phyloP scores from a whole-genome alignment of 2,888 invertebrate species.

The Erebia palarica region DNA sequence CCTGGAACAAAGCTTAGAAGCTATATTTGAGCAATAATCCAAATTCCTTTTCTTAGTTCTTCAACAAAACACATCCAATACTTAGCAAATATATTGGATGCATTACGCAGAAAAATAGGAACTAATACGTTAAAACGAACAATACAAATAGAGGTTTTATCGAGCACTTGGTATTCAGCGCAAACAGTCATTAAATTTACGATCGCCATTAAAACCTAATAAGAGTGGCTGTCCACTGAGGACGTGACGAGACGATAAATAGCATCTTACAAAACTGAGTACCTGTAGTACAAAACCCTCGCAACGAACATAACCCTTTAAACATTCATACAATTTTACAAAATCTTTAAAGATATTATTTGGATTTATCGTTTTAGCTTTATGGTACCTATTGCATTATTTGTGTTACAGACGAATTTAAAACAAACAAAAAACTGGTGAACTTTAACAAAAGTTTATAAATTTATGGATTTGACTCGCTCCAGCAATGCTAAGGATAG shows the following conservation, averaged over 20 bases:
- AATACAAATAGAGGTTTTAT: slow-evolving; percentile 12
- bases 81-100: background rate
- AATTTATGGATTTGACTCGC: too few relatives aligned
- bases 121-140: background rate
- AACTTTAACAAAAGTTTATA: too few relatives aligned
- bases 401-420: too few relatives aligned
- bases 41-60: too few relatives aligned
- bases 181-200: slow-evolving; percentile 34
- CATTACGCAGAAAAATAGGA: background rate
- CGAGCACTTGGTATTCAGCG: slow-evolving; percentile 27
- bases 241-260: slow-evolving; percentile 15
- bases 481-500: too few relatives aligned
- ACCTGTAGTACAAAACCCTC: background rate
- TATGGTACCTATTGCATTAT: too few relatives aligned
- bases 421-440: too few relatives aligned
- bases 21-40: too few relatives aligned
- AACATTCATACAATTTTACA: background rate
- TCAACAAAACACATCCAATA: too few relatives aligned
- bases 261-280: background rate
- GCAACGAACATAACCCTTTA: background rate
- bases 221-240: slow-evolving; percentile 30
- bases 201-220: slow-evolving; percentile 37
- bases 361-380: too few relatives aligned
- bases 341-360: background rate
- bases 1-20: too few relatives aligned